Evolutionary conservation across 2,797 vertebrate species (phyloP).

Genomic region (Poeciliopsis presidionis): DNA sequence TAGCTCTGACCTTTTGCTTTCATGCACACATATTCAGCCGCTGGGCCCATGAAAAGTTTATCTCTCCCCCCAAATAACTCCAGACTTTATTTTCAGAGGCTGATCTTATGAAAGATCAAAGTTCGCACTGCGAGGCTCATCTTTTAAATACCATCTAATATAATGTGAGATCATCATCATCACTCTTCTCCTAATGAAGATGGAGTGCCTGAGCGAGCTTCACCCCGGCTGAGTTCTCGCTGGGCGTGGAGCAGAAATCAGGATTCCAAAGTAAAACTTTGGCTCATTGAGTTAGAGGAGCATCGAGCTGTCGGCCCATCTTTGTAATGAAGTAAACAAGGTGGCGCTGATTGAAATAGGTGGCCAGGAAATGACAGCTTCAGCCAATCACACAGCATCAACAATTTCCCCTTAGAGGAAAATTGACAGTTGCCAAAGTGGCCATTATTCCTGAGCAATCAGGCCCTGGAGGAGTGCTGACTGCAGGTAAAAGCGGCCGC

Average conservation of each 20-base stretch:
- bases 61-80: constrained; percentile 9
- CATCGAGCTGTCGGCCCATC: constrained; percentile 53
- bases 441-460: constrained; percentile 68
- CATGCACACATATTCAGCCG: constrained; percentile 16
- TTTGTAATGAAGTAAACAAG: constrained; percentile 71
- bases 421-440: constrained; percentile 73
- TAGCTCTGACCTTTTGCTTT: constrained; percentile 49
- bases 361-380: constrained; percentile 63
- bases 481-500: constrained; percentile 46
- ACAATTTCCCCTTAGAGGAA: constrained; percentile 62
- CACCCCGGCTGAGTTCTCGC: constrained; percentile 24
- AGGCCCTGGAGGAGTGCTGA: constrained; percentile 64
- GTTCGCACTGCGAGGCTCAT: neutral
- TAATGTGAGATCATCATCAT: neutral
- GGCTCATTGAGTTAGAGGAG: constrained; percentile 40
- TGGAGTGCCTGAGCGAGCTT: neutral
- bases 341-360: constrained; percentile 69
- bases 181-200: constrained; percentile 5
- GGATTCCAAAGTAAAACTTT: constrained; percentile 39
- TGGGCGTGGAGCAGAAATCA: constrained; percentile 50
- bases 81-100: constrained; percentile 3
- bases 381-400: constrained; percentile 46
- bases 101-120: neutral
- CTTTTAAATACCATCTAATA: neutral
- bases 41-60: constrained; percentile 20